These are phyloP conservation scores for Trochalopteron elliotii DNA, from an alignment of 2,113 vertebrate species.

Conservation along the genomic window DNA sequence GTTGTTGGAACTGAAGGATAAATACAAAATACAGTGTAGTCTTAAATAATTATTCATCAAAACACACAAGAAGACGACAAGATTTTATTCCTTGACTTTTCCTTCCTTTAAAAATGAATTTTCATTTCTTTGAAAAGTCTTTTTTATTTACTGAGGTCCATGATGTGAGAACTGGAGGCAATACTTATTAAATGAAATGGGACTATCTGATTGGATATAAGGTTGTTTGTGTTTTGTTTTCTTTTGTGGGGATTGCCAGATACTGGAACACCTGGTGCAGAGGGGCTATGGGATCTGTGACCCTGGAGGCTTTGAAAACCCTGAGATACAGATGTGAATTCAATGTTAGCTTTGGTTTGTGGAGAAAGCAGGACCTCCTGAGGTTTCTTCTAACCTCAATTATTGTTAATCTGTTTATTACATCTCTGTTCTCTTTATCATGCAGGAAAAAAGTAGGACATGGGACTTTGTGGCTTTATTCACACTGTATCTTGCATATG, in stretches of 20 bases:
- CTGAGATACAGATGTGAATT: background rate
- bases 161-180: background rate
- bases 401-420: background rate
- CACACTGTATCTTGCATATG: background rate
- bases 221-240: background rate
- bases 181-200: background rate
- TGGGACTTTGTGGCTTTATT: rapidly evolving
- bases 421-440: background rate
- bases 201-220: background rate
- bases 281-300: background rate
- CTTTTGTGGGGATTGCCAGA: background rate
- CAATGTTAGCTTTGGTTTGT: background rate
- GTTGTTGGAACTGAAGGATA: background rate
- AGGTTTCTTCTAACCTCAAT: background rate
- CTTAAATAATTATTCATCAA: background rate
- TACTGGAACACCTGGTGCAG: background rate
- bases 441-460: background rate
- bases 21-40: background rate
- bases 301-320: background rate
- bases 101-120: background rate
- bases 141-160: background rate
- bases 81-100: background rate
- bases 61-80: background rate
- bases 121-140: background rate
- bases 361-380: background rate